Conservation (phyloP, 2,113 vertebrate genomes). For the Terrapene triunguis region DNA sequence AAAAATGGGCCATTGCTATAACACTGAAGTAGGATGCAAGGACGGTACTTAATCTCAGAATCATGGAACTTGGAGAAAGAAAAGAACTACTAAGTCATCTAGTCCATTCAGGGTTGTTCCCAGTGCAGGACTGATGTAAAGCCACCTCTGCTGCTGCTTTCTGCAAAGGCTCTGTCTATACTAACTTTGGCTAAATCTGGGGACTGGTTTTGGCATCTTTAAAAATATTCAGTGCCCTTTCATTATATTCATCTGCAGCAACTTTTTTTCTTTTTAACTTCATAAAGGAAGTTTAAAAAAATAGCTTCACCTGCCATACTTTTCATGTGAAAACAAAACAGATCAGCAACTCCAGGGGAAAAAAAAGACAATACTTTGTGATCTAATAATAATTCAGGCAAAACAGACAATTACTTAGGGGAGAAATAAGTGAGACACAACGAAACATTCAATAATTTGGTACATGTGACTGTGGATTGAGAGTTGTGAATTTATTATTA, state of each 20-base stretch:
- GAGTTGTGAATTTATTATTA: background rate
- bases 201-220: conserved; percentile 56
- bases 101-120: background rate
- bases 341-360: background rate
- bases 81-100: background rate
- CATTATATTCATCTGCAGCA: background rate
- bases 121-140: background rate
- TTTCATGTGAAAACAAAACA: conserved; percentile 34
- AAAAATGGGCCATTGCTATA: conserved; percentile 41
- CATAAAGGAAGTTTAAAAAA: background rate
- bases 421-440: background rate
- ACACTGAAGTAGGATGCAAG: conserved; percentile 29
- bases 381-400: background rate
- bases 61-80: background rate
- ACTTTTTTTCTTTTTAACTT: conserved; percentile 6
- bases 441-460: background rate
- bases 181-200: conserved; percentile 21
- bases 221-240: conserved; percentile 33
- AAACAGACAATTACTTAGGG: background rate
- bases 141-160: conserved; percentile 36
- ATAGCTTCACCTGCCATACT: background rate
- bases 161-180: conserved; percentile 49
- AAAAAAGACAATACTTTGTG: rapidly evolving
- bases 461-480: background rate
- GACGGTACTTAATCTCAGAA: background rate